A percentile compares a stretch with the other conserved stretches of the same genome.
Conservation (phyloP, 2,797 vertebrate species). For the Botia kubotai region DNA sequence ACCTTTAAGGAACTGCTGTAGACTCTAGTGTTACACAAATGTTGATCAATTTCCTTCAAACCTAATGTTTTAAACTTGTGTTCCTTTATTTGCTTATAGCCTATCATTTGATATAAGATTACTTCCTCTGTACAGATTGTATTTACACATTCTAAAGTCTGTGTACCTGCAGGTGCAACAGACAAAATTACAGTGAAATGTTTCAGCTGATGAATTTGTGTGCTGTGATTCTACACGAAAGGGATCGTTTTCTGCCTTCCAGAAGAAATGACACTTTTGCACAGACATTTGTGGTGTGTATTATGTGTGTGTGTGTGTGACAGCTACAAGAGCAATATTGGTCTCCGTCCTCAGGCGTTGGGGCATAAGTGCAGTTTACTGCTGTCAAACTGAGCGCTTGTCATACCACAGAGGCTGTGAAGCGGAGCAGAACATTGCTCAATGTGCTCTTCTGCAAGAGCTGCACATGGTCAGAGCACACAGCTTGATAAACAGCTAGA, state of each 20-base stretch:
- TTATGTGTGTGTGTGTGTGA: slow-evolving; percentile 7
- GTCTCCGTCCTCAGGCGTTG: slow-evolving; percentile 25
- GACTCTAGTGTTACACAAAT: slow-evolving; percentile 16
- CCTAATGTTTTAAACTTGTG: slow-evolving; percentile 18
- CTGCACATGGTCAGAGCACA: slow-evolving; percentile 62
- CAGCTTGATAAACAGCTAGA: not conserved
- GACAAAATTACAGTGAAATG: not conserved
- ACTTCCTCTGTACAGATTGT: not conserved
- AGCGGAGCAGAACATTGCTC: slow-evolving; percentile 67
- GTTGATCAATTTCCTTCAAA: slow-evolving; percentile 1
- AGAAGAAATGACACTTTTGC: not conserved
- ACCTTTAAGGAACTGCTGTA: not conserved
- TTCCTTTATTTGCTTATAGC: slow-evolving; percentile 20
- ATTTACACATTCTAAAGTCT: not conserved
- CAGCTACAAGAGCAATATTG: slow-evolving; percentile 41
- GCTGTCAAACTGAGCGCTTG: slow-evolving; percentile 67
- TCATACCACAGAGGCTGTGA: slow-evolving; percentile 70
- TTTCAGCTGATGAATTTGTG: not conserved
- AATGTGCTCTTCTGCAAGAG: slow-evolving; percentile 65
- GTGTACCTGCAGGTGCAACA: not conserved
- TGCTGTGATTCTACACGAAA: not conserved
- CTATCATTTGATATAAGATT: slow-evolving; percentile 20
- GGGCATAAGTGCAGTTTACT: slow-evolving; percentile 41
- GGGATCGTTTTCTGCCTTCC: not conserved
- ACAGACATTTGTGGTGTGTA: not conserved